Base-by-base conservation (phyloP, 1,140 invertebrate genomes). In the Drosophila jambulina region DNA sequence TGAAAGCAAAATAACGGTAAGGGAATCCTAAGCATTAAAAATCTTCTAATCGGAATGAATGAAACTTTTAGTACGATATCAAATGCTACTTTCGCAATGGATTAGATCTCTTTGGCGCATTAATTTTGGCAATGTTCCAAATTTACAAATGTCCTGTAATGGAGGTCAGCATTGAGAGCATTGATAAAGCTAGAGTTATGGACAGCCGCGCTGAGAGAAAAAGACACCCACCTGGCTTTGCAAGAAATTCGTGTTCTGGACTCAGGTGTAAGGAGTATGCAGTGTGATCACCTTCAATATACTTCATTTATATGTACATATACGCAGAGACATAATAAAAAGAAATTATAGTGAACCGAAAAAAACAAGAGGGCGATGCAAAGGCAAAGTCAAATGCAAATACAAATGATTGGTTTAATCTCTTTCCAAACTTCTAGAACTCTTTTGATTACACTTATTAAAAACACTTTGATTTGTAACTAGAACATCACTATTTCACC, bases 281-380 rank as follows among this genome's bases (percentile, higher is more conserved):
- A 70, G 76, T 78, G 58, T 78, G 75, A 76, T 78, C 76, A 77
- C 76, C 76, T 78, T 78, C 76, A 63, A 78, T 45, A 70, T 78
- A 78, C 76, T 78, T 70, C 48, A 68, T 49, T 42, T 59, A 69
- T 48, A 63, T 49, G 48, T 59, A 63, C 65, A 63, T 49, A 59
- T 56, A 54, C 70, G 46, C 43, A 64, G 51, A 69, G 70, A 75
- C 61, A 77, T 67, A 68, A 77, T 67, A 68, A 72, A 70, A 42
- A 48, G 49, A 72, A 72, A 72, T 70, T 72, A 58, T 49, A 70
- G 49, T 70, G 65, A 69, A 72, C 69, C 34, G 51, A 72, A 70
- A 48, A 72, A 70, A 42, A 21, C 25, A 70, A 58, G 32, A 61
- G 19, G 15, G 13, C 19, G 54, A 67, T 27, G 21, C 68, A 40